These are phyloP conservation scores for Gobionotothen gibberifrons DNA, from an alignment of 2,797 vertebrate genomes.

Conservation along the genomic window DNA sequence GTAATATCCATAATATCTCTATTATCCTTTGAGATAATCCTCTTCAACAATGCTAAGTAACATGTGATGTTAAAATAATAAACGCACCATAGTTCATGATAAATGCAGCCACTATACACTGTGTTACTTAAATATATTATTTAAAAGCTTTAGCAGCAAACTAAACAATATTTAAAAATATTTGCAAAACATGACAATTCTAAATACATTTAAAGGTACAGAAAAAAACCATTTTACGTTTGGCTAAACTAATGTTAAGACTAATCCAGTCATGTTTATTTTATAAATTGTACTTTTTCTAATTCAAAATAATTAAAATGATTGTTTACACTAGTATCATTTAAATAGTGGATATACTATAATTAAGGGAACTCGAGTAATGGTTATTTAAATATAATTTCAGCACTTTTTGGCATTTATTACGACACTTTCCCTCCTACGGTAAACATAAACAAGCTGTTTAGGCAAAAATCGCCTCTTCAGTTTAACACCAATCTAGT, in stretches of 20 bases:
- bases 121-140: conserved; percentile 18
- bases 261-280: not conserved
- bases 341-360: not conserved
- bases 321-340: not conserved
- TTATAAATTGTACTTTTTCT: not conserved
- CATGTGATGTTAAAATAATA: conserved; percentile 34
- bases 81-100: not conserved
- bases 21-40: conserved; percentile 58
- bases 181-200: conserved; percentile 18
- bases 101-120: not conserved
- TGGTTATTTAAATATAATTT: not conserved
- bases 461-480: not conserved
- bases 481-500: not conserved
- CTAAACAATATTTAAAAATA: conserved; percentile 14
- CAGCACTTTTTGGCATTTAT: not conserved
- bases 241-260: not conserved
- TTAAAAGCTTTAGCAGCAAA: not conserved
- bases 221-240: not conserved
- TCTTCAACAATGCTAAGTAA: conserved; percentile 21
- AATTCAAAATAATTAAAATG: not conserved
- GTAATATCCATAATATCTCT: conserved; percentile 61
- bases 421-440: conserved; percentile 18
- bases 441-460: conserved; percentile 30
- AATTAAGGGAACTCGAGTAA: not conserved
- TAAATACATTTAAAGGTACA: not conserved